Conservation (phyloP, 1,140 invertebrate species). For the Orchesella cincta region DNA sequence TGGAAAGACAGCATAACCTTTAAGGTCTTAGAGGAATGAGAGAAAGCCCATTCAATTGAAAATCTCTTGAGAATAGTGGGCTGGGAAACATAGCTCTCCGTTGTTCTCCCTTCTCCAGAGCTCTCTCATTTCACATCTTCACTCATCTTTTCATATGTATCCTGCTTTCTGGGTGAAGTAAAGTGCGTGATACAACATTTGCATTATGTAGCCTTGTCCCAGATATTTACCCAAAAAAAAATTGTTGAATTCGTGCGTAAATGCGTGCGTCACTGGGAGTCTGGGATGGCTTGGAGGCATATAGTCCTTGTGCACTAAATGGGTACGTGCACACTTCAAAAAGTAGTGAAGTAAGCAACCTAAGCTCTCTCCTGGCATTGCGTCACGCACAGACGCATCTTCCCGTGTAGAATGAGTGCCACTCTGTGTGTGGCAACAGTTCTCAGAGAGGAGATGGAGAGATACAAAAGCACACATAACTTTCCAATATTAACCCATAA, state of each 20-base stretch:
- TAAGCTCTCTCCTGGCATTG: neutral
- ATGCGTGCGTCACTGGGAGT: constrained; percentile 12
- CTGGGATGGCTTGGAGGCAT: constrained; percentile 1
- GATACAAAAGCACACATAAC: no score
- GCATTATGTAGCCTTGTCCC: constrained; percentile 16
- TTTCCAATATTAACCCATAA: no score
- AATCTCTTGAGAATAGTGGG: neutral
- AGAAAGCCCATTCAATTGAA: neutral
- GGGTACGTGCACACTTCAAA: no score
- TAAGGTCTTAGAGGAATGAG: neutral
- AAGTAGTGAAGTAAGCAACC: neutral
- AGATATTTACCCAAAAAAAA: neutral
- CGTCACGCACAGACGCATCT: constrained; percentile 7
- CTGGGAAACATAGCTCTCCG: neutral
- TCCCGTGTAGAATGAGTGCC: no score
- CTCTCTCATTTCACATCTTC: neutral
- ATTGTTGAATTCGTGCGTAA: constrained; percentile 1
- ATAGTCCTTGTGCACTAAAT: no score
- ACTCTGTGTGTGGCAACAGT: no score
- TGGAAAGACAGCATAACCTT: no score
- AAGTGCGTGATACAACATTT: constrained; percentile 2
- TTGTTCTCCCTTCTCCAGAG: neutral
- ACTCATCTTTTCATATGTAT: neutral
- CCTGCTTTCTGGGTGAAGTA: neutral
- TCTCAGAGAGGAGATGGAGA: no score